These are phyloP conservation scores for Melieria crassipennis DNA, from an alignment of 2,888 invertebrate species.

Conservation along the genomic window DNA sequence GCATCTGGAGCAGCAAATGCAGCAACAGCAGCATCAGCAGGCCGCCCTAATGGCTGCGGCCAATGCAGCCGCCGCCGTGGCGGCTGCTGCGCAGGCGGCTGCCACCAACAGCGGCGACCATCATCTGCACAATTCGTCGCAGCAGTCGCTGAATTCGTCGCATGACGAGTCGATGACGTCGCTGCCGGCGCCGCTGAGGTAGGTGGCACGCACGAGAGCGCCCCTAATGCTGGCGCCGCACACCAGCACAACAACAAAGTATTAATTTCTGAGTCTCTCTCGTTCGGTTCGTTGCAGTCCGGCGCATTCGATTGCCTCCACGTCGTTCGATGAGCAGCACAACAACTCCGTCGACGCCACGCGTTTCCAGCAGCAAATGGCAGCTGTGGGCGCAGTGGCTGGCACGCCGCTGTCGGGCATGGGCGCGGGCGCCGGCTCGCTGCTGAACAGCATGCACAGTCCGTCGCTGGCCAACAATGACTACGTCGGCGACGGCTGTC, in stretches of 20 bases:
- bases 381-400: not conserved
- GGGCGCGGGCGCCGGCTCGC: not conserved
- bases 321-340: conserved; percentile 70
- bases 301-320: conserved; percentile 76
- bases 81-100: conserved; percentile 24
- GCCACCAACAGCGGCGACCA: conserved; percentile 47
- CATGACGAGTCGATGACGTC: conserved; percentile 65
- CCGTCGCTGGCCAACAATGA: conserved; percentile 41
- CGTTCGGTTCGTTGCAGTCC: conserved; percentile 67
- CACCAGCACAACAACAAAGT: conserved; percentile 6
- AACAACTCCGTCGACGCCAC: conserved; percentile 61
- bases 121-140: conserved; percentile 55
- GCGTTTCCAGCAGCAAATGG: conserved; percentile 57
- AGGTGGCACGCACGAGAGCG: conserved; percentile 39
- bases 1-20: conserved; percentile 36
- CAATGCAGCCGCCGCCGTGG: conserved; percentile 35
- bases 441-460: conserved; percentile 40
- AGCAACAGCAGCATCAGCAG: conserved; percentile 39
- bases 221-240: conserved; percentile 26
- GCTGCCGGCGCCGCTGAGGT: conserved; percentile 63
- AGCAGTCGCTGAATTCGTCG: conserved; percentile 63
- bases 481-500: conserved; percentile 37
- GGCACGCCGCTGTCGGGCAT: conserved; percentile 2
- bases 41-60: conserved; percentile 10
- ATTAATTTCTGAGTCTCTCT: no score